Percentiles rank a stretch among this genome's conserved stretches.
Evolutionary conservation across 1,140 invertebrate genomes (phyloP).

Genomic region (Oedothorax gibbosus): DNA sequence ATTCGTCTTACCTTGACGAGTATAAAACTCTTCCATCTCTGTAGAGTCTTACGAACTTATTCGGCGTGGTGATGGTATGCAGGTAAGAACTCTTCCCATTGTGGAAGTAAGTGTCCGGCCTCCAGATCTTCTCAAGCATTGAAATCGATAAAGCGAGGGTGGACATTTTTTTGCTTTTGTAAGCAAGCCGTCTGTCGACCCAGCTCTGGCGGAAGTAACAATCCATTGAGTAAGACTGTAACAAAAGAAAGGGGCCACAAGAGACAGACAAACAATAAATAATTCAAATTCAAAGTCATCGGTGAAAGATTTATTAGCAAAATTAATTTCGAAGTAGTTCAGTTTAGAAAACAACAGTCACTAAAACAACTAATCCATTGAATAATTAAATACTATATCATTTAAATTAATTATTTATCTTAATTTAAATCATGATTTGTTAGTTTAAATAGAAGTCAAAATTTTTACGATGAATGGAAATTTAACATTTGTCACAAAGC

Average conservation of each 20-base stretch:
- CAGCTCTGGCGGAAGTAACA: constrained; percentile 94
- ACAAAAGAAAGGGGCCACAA: neutral
- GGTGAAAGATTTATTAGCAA: no score
- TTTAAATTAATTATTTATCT: no score
- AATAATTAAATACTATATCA: no score
- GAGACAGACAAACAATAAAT: neutral
- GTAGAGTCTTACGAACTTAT: constrained; percentile 87
- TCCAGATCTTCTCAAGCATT: constrained; percentile 93
- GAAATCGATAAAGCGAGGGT: constrained; percentile 87
- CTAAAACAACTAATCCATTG: no score
- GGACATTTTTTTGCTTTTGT: constrained; percentile 77
- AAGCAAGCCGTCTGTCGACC: constrained; percentile 85
- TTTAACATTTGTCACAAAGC: no score
- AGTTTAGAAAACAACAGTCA: no score
- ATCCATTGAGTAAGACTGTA: constrained; percentile 94
- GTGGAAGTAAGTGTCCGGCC: constrained; percentile 94
- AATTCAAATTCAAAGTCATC: neutral
- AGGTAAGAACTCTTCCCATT: constrained; percentile 81
- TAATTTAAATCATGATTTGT: no score
- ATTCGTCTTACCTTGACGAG: constrained; percentile 92
- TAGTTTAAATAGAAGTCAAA: no score
- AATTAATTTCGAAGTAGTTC: no score
- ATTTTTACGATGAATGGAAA: no score
- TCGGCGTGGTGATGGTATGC: constrained; percentile 95
- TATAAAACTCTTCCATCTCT: constrained; percentile 90